Evolutionary conservation across 1,140 invertebrate genomes (phyloP), one percentile per base, ranked within the genome.

Genomic region (Holcopasites calliopsidis): DNA sequence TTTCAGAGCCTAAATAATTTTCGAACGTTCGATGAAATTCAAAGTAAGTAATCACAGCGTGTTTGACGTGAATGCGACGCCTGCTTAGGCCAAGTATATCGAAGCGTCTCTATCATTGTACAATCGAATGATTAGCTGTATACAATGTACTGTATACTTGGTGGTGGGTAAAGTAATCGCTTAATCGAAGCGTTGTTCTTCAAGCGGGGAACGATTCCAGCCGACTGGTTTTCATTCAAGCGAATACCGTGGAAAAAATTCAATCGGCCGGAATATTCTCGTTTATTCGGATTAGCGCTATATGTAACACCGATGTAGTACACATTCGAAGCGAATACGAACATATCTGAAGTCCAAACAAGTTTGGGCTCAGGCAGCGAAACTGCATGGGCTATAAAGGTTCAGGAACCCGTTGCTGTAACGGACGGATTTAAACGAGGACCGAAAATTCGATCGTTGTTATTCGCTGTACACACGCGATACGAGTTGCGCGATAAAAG

Each of bases 221-320:
- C 42, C 76, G 85, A 88, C 87, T 83, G 88, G 86, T 88, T 88
- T 82, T 44, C 57, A 75, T 66, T 61, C 55, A 68, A 65, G 74
- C 44, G 69, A 81, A 76, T 26, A 71, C 42, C 62, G 47, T 83
- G 74, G 70, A n/a, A n/a, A n/a, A n/a, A n/a, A n/a, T n/a, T n/a
- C n/a, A n/a, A n/a, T n/a, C n/a, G n/a, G n/a, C n/a, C n/a, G n/a
- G n/a, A n/a, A n/a, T n/a, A n/a, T n/a, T n/a, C n/a, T n/a, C n/a
- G n/a, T n/a, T n/a, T n/a, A n/a, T n/a, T n/a, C n/a, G n/a, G n/a
- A n/a, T n/a, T n/a, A n/a, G n/a, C n/a, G n/a, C n/a, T n/a, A n/a
- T n/a, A n/a, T n/a, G n/a, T n/a, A n/a, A n/a, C n/a, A n/a, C n/a
- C n/a, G n/a, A n/a, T n/a, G n/a, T n/a, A n/a, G n/a, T n/a, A n/a